phyloP scores from a whole-genome alignment of 2,797 vertebrate species.

The Enteromius afrohamiltoni region DNA sequence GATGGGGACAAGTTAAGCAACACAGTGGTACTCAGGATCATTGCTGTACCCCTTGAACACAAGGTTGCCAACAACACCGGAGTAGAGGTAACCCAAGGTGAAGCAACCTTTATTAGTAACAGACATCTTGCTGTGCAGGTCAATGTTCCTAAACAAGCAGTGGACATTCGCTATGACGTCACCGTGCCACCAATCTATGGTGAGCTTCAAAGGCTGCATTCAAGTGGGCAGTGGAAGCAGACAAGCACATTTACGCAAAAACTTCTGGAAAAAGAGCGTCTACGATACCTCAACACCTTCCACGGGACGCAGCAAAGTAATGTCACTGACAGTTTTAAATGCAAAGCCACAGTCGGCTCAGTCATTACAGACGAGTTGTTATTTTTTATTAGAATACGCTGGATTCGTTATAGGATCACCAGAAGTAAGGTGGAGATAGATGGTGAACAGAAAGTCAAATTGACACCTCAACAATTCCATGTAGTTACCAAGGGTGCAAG shows the following conservation, averaged over 20 bases:
- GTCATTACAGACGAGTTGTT: slow-evolving; percentile 71
- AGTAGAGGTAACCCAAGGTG: slow-evolving; percentile 81
- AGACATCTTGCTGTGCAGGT: slow-evolving; percentile 82
- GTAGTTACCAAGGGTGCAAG: slow-evolving; percentile 75
- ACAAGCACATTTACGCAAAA: slow-evolving; percentile 81
- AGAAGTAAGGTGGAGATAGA: slow-evolving; percentile 80
- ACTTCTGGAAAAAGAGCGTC: slow-evolving; percentile 75
- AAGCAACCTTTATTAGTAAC: slow-evolving; percentile 73
- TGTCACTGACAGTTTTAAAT: slow-evolving; percentile 82
- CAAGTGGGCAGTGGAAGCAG: slow-evolving; percentile 80
- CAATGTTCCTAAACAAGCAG: slow-evolving; percentile 72
- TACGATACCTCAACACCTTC: slow-evolving; percentile 83
- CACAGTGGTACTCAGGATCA: slow-evolving; percentile 82
- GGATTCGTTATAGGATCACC: slow-evolving; percentile 83
- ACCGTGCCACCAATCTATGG: slow-evolving; percentile 80
- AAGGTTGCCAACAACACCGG: slow-evolving; percentile 81
- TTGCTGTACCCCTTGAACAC: slow-evolving; percentile 80
- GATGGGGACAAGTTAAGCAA: slow-evolving; percentile 89
- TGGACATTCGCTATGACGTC: slow-evolving; percentile 80
- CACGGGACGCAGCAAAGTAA: slow-evolving; percentile 77
- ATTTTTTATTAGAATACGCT: slow-evolving; percentile 80
- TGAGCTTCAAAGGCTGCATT: slow-evolving; percentile 80
- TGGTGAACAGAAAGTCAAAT: slow-evolving; percentile 68
- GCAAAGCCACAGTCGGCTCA: slow-evolving; percentile 78
- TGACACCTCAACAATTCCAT: slow-evolving; percentile 80